phyloP scores from a whole-genome alignment of 1,140 invertebrate species.

The Acyrthosiphon pisum region DNA sequence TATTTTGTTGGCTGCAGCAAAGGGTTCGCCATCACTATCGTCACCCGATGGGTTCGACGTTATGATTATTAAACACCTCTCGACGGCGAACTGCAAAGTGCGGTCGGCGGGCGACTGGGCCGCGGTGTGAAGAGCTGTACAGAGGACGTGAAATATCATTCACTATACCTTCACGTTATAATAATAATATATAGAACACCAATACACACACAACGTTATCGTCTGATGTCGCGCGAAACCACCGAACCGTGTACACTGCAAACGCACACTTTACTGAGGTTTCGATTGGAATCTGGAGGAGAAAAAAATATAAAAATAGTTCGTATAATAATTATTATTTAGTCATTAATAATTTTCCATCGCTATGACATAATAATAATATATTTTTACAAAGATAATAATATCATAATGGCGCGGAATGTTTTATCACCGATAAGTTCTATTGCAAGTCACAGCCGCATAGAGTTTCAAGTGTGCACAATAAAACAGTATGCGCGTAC shows the following conservation, averaged over 20 bases:
- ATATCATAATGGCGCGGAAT: background rate
- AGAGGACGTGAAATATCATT: conserved; percentile 19
- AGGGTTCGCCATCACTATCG: background rate
- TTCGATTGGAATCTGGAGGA: background rate
- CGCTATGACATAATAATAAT: background rate
- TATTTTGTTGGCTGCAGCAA: background rate
- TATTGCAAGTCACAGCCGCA: background rate
- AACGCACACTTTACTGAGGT: background rate
- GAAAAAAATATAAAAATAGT: background rate
- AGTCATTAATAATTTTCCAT: background rate
- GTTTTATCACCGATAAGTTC: background rate
- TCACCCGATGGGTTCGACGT: background rate
- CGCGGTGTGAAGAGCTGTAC: background rate
- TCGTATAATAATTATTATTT: background rate
- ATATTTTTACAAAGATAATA: background rate
- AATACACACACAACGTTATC: background rate
- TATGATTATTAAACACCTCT: conserved; percentile 44
- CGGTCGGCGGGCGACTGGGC: background rate
- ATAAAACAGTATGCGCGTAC: background rate
- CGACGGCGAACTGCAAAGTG: background rate
- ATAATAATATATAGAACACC: background rate
- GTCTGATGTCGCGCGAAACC: background rate
- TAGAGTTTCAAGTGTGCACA: background rate
- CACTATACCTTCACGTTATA: background rate
- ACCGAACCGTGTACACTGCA: background rate